Conservation (phyloP, 2,797 vertebrate species). For the Acridotheres tristis region DNA sequence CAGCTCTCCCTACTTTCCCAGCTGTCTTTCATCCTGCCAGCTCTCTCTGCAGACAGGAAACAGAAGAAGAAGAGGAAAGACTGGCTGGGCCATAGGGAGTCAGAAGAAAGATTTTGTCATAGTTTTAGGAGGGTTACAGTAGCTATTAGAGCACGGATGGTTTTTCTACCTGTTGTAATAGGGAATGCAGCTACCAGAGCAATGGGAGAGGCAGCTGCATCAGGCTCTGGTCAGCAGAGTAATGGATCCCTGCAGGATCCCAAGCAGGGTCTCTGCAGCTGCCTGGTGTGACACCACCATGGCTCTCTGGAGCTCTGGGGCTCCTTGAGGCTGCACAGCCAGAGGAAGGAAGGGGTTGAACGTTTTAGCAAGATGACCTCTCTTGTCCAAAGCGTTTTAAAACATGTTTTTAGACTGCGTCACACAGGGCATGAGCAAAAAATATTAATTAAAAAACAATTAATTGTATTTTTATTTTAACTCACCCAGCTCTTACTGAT, state of each 20-base stretch:
- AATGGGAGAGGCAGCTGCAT: not conserved
- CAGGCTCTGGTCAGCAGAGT: not conserved
- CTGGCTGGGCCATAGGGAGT: conserved; percentile 19
- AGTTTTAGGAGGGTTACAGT: conserved; percentile 20
- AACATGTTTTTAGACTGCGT: not conserved
- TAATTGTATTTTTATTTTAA: not conserved
- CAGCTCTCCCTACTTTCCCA: conserved; percentile 1
- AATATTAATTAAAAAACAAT: not conserved
- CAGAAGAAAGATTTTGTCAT: conserved; percentile 30
- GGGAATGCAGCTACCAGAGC: not conserved
- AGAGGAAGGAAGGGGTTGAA: not conserved
- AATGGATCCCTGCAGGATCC: not conserved
- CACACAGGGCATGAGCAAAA: fast-evolving
- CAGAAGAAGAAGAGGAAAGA: conserved; percentile 21
- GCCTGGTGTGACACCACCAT: not conserved
- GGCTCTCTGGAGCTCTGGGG: not conserved
- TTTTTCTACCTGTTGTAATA: conserved; percentile 23
- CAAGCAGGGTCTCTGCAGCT: not conserved
- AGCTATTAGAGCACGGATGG: not conserved
- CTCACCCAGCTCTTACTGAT: not conserved
- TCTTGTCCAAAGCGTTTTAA: not conserved
- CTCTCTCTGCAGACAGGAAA: conserved; percentile 24
- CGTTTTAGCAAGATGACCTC: not conserved
- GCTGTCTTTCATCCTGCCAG: conserved; percentile 33
- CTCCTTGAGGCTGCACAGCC: not conserved